A percentile compares a stretch with the other conserved stretches of the same genome.
Conservation (phyloP, 2,113 vertebrate species). For the Mugil cephalus region DNA sequence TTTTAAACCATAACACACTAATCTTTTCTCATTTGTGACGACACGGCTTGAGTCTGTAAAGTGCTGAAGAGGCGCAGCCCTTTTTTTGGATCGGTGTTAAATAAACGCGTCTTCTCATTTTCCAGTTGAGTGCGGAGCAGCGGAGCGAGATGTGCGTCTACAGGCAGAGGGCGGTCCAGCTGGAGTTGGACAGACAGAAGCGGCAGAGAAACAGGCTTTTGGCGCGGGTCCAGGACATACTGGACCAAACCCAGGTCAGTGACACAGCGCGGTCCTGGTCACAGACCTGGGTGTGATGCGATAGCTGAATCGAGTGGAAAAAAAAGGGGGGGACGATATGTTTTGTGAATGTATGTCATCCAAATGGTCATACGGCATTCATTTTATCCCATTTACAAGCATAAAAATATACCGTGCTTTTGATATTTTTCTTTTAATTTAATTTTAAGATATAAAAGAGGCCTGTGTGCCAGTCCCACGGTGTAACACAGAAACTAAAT, state of each 20-base stretch:
- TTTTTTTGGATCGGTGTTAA: too few species aligned
- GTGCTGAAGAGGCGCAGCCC: too few species aligned
- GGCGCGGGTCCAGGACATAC: conserved; percentile 85
- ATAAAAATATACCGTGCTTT: too few species aligned
- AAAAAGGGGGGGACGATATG: neutral
- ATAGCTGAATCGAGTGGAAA: neutral
- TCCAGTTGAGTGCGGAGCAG: conserved; percentile 88
- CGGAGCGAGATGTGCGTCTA: conserved; percentile 87
- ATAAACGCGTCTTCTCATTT: conserved; percentile 13
- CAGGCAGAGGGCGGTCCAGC: conserved; percentile 85
- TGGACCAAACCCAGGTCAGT: conserved; percentile 87
- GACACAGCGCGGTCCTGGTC: neutral
- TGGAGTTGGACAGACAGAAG: conserved; percentile 82
- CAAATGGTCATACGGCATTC: too few species aligned
- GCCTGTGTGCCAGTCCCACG: conserved; percentile 32
- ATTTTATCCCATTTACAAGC: too few species aligned
- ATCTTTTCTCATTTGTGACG: too few species aligned
- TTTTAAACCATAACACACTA: neutral
- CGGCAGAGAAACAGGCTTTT: conserved; percentile 82
- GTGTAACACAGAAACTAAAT: conserved; percentile 42
- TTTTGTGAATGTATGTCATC: neutral
- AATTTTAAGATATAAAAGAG: conserved; percentile 11
- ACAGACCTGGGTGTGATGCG: neutral
- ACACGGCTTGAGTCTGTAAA: too few species aligned
- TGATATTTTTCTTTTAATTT: too few species aligned